Base-by-base conservation (phyloP, 2,113 vertebrate genomes). In the Osmerus mordax region DNA sequence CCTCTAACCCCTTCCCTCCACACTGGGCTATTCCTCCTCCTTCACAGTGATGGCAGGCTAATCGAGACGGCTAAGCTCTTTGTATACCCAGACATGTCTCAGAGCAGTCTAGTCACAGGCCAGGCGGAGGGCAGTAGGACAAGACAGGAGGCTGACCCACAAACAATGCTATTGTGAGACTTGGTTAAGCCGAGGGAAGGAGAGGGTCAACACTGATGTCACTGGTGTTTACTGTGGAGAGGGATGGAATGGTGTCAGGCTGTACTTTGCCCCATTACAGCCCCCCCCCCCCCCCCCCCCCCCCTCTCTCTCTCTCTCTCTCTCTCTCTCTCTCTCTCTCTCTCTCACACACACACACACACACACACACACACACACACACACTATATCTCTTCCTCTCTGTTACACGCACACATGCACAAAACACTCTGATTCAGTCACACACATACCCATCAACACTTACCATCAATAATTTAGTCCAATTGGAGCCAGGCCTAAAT, bases 201-300 rank as follows among this genome's bases (percentile, higher is more conserved):
- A 74, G 67, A 77, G 84, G 79, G 84, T 80, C 87, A 84, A 87
- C 75, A 75, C 65, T 87, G 84, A 86, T 79, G 79, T 80, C 78
- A 89, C 75, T 82, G 74, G 70, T 62, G 19, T 28, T 32, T 53
- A 28, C 36, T 29, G 51, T 28, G 25, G 25, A 70, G 68, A 75
- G 15, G 18, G 67, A 23, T 58, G 19, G 58, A 74, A 59, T 65
- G 70, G 81, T 87, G 84, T 80, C 73, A 77, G 78, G 76, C 81
- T 73, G 76, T 47, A 75, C 81, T 81, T 81, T 78, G 76, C 78
- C 76, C 75, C 47, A 3, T 51, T 15, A 32, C 74, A 68, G 62
- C 67, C 19, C 3, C 29, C 28, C 28, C 5, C 0, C 32, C 25
- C 12, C 28, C 41, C 23, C 6, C 41, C 47, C 59, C 58, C 5